Percentiles rank a stretch among this genome's conserved stretches.
These are phyloP conservation scores for Pyxicephalus adspersus DNA, from an alignment of 2,113 vertebrate species.

Conservation along the genomic window DNA sequence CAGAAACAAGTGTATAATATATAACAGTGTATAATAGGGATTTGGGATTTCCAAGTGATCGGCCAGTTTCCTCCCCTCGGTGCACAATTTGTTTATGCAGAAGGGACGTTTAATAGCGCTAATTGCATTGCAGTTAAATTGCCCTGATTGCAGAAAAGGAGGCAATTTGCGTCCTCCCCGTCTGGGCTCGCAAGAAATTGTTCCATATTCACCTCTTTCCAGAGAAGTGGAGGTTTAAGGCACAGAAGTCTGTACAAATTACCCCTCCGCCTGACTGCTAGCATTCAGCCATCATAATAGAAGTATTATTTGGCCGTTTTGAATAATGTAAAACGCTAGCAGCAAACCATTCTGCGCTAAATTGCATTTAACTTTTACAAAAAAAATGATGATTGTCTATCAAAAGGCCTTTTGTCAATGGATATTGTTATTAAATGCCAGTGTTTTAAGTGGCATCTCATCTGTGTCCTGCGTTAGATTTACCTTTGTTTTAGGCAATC, in stretches of 20 bases:
- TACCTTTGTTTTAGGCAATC: constrained; percentile 83
- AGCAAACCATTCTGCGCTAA: constrained; percentile 94
- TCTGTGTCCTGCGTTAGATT: constrained; percentile 83
- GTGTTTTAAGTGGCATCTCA: constrained; percentile 92
- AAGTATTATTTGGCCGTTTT: constrained; percentile 97
- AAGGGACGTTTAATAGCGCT: constrained; percentile 95
- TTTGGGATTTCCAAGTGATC: constrained; percentile 64
- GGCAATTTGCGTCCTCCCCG: constrained; percentile 92
- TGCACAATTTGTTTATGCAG: constrained; percentile 94
- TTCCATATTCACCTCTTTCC: constrained; percentile 97
- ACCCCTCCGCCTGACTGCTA: constrained; percentile 94
- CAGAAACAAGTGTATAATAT: too few relatives aligned
- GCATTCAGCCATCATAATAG: constrained; percentile 96
- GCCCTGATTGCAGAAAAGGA: constrained; percentile 97
- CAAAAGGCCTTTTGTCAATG: constrained; percentile 86
- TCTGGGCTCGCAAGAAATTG: constrained; percentile 94
- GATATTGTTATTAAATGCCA: constrained; percentile 88
- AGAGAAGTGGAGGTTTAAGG: constrained; percentile 92
- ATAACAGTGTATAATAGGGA: too few relatives aligned
- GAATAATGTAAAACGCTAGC: constrained; percentile 95
- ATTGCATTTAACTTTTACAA: constrained; percentile 99
- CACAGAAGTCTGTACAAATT: constrained; percentile 93
- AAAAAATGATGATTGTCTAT: constrained; percentile 91
- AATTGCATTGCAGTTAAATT: constrained; percentile 97
- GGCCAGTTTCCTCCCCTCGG: constrained; percentile 84